These are phyloP conservation scores for Acleris cristana DNA, from an alignment of 2,888 invertebrate species.

Conservation along the genomic window DNA sequence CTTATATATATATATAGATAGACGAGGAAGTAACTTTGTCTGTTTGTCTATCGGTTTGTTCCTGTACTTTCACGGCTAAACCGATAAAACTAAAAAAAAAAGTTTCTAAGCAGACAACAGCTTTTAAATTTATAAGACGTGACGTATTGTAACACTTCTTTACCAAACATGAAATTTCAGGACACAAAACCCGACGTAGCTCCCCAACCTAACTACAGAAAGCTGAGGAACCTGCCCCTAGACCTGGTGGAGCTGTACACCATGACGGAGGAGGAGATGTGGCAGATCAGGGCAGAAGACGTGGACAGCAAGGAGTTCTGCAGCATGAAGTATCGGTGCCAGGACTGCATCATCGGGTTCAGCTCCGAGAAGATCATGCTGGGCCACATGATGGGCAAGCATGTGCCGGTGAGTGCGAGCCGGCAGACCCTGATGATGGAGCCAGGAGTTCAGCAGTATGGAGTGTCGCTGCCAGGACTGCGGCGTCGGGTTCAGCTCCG, in stretches of 20 bases:
- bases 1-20: no score
- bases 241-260: slow-evolving; percentile 61
- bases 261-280: slow-evolving; percentile 68
- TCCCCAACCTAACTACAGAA: slow-evolving; percentile 42
- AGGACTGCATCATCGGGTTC: slow-evolving; percentile 61
- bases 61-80: no score
- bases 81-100: no score
- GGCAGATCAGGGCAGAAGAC: slow-evolving; percentile 55
- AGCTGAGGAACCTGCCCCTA: slow-evolving; percentile 63
- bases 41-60: no score
- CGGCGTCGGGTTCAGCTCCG: slow-evolving; percentile 47
- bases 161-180: not conserved
- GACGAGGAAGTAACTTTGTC: no score
- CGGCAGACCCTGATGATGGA: no score
- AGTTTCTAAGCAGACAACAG: no score
- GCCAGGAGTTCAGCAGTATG: no score
- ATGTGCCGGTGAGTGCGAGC: slow-evolving; percentile 52
- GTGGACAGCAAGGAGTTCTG: slow-evolving; percentile 55
- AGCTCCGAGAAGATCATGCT: slow-evolving; percentile 60
- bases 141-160: no score
- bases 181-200: not conserved
- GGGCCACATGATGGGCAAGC: slow-evolving; percentile 63
- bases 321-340: slow-evolving; percentile 58
- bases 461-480: no score
- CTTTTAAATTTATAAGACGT: no score